Conservation (phyloP, 2,797 vertebrate species). For the Pipistrellus nathusii region DNA sequence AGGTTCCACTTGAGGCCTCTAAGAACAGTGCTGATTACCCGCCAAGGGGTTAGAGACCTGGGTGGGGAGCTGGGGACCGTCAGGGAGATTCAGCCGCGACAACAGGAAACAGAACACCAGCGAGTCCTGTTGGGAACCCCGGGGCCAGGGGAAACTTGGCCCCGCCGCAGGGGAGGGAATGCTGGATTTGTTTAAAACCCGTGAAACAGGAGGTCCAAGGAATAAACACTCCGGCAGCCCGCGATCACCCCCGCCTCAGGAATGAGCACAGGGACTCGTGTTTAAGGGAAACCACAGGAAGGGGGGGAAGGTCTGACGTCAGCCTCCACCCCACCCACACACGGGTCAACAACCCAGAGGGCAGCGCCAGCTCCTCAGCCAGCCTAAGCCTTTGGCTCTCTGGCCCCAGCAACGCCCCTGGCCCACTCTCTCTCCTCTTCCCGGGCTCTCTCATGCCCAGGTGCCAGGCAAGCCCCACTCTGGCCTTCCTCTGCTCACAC, state of each 20-base stretch:
- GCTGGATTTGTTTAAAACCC: slow-evolving; percentile 53
- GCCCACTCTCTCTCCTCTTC: not conserved
- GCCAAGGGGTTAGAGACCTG: slow-evolving; percentile 56
- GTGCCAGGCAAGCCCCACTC: not conserved
- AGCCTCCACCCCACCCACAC: not conserved
- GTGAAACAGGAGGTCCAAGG: not conserved
- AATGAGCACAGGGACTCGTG: not conserved
- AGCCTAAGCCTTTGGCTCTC: not conserved
- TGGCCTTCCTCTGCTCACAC: not conserved
- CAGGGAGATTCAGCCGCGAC: not conserved
- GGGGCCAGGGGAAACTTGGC: slow-evolving; percentile 7
- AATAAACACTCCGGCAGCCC: slow-evolving; percentile 30
- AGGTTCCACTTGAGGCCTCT: not conserved
- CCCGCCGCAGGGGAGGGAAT: not conserved
- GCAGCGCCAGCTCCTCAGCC: not conserved
- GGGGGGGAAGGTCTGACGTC: not conserved
- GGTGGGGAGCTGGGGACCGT: slow-evolving; percentile 6
- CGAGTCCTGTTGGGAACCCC: not conserved
- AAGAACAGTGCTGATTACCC: not conserved
- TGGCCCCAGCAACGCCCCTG: not conserved
- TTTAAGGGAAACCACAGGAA: slow-evolving; percentile 42
- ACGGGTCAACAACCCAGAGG: not conserved
- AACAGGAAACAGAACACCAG: slow-evolving; percentile 56
- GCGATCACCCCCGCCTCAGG: slow-evolving; percentile 13
- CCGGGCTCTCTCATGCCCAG: not conserved